Evolutionary conservation across 2,113 vertebrate genomes (phyloP), one percentile per base, ranked within the genome.

Genomic region (Aspidoscelis tigris): DNA sequence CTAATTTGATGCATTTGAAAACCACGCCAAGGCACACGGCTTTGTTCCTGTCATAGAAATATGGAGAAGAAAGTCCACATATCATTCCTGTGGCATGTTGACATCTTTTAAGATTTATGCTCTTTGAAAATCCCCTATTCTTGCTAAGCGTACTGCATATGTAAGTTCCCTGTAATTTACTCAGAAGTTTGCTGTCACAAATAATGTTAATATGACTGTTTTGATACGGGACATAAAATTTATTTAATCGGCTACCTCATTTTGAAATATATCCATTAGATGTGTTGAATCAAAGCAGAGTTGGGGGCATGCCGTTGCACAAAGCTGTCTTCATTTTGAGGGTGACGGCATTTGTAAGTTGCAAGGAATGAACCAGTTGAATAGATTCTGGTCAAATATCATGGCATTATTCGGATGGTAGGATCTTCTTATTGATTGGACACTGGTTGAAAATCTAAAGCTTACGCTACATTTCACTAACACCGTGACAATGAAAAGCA

Each of bases 381-480:
- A 90, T 83, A 87, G 91, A 91, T 91, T 89, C 90, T 81, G 83
- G 86, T 86, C 89, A 91, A 82, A 83, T 89, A 85, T 88, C 88
- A 84, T 68, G 82, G 88, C 41, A 50, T 87, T 94, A 72, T 87
- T 92, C 78, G 41, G 74, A 84, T 72, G 65, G 73, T 73, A 78
- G 86, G 85, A 89, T 91, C 86, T 89, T 89, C 87, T 91, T 86
- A 83, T 87, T 91, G 89, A 93, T 75, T 91, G 90, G 88, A 86
- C 9, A 77, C 83, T 74, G 87, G 88, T 61, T 92, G 86, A 86
- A 92, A 88, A 89, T 92, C 91, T 91, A 86, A 91, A 90, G 91
- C 89, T 92, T 90, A 93, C 88, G 92, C 91, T 95, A 88, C 94
- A 93, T 94, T 95, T 95, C 93, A 92, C 94, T 95, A 93, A 93